phyloP scores from a whole-genome alignment of 2,888 invertebrate genomes.

The Vanessa cardui region DNA sequence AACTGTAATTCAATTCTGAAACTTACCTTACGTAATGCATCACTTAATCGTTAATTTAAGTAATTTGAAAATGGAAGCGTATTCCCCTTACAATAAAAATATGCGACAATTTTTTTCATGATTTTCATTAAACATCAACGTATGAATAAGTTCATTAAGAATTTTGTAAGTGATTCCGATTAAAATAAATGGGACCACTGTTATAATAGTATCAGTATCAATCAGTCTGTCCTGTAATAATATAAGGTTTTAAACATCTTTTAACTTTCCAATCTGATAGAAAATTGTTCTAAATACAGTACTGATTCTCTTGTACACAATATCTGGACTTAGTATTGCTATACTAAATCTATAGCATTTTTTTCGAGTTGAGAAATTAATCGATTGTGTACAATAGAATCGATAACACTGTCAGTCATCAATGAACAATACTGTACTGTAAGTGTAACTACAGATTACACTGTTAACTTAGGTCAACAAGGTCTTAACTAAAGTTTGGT shows the following conservation, averaged over 20 bases:
- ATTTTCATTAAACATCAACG: too few relatives aligned
- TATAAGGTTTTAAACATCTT: neutral
- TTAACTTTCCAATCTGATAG: neutral
- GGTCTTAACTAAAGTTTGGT: too few relatives aligned
- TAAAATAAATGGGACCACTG: conserved; percentile 8
- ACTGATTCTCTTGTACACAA: neutral
- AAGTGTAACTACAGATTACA: too few relatives aligned
- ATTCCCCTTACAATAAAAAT: too few relatives aligned
- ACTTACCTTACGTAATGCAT: neutral
- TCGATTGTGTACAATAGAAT: too few relatives aligned
- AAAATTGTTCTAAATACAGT: neutral
- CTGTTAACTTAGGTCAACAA: too few relatives aligned
- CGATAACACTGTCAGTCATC: too few relatives aligned
- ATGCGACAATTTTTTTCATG: too few relatives aligned
- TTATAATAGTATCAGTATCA: neutral
- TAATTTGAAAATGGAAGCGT: neutral
- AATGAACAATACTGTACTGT: too few relatives aligned
- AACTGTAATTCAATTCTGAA: conserved; percentile 1
- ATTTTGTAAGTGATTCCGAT: neutral
- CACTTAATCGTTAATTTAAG: neutral
- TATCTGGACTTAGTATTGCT: too few relatives aligned
- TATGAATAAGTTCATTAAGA: neutral
- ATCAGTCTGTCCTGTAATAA: neutral
- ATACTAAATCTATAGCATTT: too few relatives aligned
- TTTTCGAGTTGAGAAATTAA: too few relatives aligned